Evolutionary conservation across 2,888 invertebrate genomes (phyloP), one percentile per base, ranked within the genome.

Genomic region (Oxycera nigricornis): DNA sequence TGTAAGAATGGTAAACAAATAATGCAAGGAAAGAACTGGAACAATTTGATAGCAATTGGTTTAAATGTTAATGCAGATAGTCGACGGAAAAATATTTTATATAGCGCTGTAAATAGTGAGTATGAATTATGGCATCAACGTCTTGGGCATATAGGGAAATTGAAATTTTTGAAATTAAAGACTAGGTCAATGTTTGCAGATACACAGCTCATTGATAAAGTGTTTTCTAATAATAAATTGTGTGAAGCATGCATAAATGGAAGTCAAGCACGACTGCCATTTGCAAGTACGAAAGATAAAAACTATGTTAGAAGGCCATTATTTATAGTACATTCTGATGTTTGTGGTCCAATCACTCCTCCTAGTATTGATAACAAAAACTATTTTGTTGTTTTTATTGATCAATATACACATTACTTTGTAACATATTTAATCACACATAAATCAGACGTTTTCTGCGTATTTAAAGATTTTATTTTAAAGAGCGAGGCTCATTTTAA

Each of bases 211-310:
- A n/a, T n/a, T n/a, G n/a, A n/a, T n/a, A n/a, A n/a, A n/a, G n/a
- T n/a, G n/a, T n/a, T n/a, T n/a, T n/a, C n/a, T n/a, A n/a, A n/a
- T n/a, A n/a, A n/a, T n/a, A 17, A 50, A 50, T 77, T 81, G 68
- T 83, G 82, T 78, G 82, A 82, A 74, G 77, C 81, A n/a, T 83
- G 82, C 78, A 78, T 82, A 75, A 75, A 80, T 76, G 82, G 81
- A 20, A 83, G 83, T 78, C 82, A 82, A 79, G 75, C 78, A 11
- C 79, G 82, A 76, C 73, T 81, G n/a, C 80, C 81, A 31, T 83
- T 83, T 79, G n/a, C n/a, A 77, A 79, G 57, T 72, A 79, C 80
- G 77, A 76, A 74, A 77, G 79, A 78, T 78, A 77, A 50, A 78
- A 76, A 72, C 65, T 74, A 82, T 76, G 78, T 80, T 31, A 78